Base-by-base conservation (phyloP, 1,140 invertebrate genomes). In the Neotoxoptera formosana region DNA sequence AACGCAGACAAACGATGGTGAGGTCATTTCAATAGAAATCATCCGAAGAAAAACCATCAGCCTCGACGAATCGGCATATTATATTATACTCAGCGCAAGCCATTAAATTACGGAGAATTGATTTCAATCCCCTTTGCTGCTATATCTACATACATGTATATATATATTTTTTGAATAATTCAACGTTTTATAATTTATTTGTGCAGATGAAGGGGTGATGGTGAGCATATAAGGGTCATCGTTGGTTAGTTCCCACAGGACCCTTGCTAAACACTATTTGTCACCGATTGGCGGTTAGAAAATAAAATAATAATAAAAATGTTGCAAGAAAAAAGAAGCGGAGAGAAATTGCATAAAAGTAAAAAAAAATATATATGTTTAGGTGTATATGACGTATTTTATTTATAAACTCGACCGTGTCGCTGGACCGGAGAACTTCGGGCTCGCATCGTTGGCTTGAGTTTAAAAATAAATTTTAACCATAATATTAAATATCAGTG, bases 391-490 rank as follows among this genome's bases (percentile, higher is more conserved):
- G 81, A 51, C 7, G 91, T 76, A 76, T 84, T 86, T 86, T 93
- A 93, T 93, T 93, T 93, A 93, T 93, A 93, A 93, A 86, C 48
- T 36, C 47, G 34, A 51, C 25, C 25, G 21, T 86, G 20, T 34
- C 48, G 81, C 48, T 93, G 91, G 91, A 84, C 48, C 91, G 25
- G 81, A 84, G 91, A 93, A 53, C 47, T 21, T 53, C 67, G 41
- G 47, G 21, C 67, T 83, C 47, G 91, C 81, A 93, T 53, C 91
- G 91, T 83, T 56, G 48, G 91, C 91, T 51, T 92, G 45, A 51
- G 91, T 93, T 93, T 93, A 93, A 93, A 93, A 93, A 93, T 93
- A 93, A 25, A 93, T 41, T 93, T 86, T 47, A 41, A 53, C 91
- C 41, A 51, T n/a, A 93, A 93, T 93, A 93, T 93, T 84, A 93